Evolutionary conservation across 1,140 invertebrate genomes (phyloP), one percentile per base, ranked within the genome.

Genomic region (Dermatophagoides farinae): DNA sequence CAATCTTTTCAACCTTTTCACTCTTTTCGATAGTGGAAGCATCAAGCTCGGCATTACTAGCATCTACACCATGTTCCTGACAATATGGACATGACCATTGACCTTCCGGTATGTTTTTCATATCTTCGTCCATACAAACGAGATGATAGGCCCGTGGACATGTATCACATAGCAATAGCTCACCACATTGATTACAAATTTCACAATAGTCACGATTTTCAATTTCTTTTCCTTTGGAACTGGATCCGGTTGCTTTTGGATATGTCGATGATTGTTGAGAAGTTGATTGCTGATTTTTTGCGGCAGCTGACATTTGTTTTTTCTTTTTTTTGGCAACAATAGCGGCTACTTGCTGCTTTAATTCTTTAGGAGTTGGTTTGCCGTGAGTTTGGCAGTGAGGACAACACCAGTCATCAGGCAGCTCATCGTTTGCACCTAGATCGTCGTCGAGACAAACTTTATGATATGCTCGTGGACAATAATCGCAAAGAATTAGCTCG

Each of bases 161-260:
- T 0, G 93, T 98, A 75, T 99, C 96, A 72, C 96, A 99, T 2
- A 99, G 78, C 60, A 99, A 97, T 61, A 99, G 98, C 75, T 99
- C 96, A 40, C 96, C 96, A 51, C 95, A 95, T 80, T 98, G 93
- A 71, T 98, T 92, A 72, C 96, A 99, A 16, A 97, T 93, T 75
- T 97, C 93, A 72, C 93, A 97, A 72, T 97, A 99, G 73, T 99
- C 95, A 74, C 99, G 93, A 75, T 99, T 95, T 70, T 98, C 90
- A 55, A 82, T 83, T 23, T 38, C 53, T 44, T 39, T 39, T 23
- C 4, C 10, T 55, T 52, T 55, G 73, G 89, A 23, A 70, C 82
- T 80, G 61, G 84, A 84, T 71, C 88, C 87, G 57, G 65, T 65
- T 67, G 87, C 84, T 51, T 71, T 74, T 50, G 85, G 84, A 9